These are phyloP conservation scores for Drosophila monieri DNA, from an alignment of 2,888 invertebrate species.

Conservation along the genomic window DNA sequence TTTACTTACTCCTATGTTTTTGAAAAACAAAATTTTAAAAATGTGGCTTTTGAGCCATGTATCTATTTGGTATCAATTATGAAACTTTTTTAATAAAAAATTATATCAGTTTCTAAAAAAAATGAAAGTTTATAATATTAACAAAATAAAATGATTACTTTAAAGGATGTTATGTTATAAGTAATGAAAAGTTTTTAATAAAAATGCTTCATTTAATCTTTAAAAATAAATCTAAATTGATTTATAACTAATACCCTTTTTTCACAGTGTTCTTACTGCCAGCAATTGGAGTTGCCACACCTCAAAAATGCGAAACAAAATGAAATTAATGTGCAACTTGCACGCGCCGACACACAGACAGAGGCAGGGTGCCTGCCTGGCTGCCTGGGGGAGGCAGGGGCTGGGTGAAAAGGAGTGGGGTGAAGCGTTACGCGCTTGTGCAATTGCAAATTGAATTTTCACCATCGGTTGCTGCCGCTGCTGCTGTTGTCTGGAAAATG, in stretches of 20 bases:
- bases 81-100: no score
- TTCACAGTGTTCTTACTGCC: constrained; percentile 15
- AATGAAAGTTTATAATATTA: no score
- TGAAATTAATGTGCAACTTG: constrained; percentile 80
- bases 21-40: no score
- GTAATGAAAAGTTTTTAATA: no score
- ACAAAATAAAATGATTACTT: no score
- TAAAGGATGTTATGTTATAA: no score
- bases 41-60: no score
- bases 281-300: constrained; percentile 77
- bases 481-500: constrained; percentile 73
- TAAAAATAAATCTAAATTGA: background rate
- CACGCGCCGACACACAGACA: constrained; percentile 69
- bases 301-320: constrained; percentile 73
- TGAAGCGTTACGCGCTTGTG: constrained; percentile 76
- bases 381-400: background rate
- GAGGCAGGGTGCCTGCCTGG: background rate
- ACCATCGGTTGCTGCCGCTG: constrained; percentile 32
- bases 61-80: no score
- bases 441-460: constrained; percentile 77
- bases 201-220: no score
- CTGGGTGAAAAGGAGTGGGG: constrained; percentile 2
- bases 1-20: no score
- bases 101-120: no score
- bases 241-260: background rate